phyloP scores from a whole-genome alignment of 2,113 vertebrate species.

The Oreotrochilus melanogaster region DNA sequence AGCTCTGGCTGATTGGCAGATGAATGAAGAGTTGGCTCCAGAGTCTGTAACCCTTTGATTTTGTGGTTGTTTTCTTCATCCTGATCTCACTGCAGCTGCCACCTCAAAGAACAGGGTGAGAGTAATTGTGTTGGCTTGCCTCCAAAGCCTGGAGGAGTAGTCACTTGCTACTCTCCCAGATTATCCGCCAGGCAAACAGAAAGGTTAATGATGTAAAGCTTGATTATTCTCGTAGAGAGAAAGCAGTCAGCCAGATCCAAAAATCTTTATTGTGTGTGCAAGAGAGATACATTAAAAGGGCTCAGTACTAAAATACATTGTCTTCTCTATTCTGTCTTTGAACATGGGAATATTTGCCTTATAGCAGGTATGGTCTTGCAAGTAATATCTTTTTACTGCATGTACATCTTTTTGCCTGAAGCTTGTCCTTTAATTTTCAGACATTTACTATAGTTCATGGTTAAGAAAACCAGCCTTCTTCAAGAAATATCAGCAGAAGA shows the following conservation, averaged over 20 bases:
- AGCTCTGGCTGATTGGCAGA: not conserved
- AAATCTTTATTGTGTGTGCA: slow-evolving; percentile 24
- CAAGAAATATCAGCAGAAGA: not conserved
- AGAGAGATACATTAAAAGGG: not conserved
- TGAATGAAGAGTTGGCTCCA: slow-evolving; percentile 26
- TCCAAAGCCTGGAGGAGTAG: slow-evolving; percentile 44
- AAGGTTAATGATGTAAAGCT: slow-evolving; percentile 68
- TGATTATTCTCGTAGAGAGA: slow-evolving; percentile 66
- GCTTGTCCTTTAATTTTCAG: slow-evolving; percentile 21
- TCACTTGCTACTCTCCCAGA: slow-evolving; percentile 45
- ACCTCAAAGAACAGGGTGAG: slow-evolving; percentile 39
- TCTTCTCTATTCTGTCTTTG: not conserved
- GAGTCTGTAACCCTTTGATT: slow-evolving; percentile 34
- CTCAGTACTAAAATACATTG: not conserved
- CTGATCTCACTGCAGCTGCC: slow-evolving; percentile 30
- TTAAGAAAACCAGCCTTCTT: not conserved
- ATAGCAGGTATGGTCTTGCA: not conserved
- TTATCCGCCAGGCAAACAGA: slow-evolving; percentile 62
- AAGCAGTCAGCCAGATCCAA: slow-evolving; percentile 56
- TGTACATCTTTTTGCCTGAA: not conserved
- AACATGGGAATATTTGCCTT: slow-evolving; percentile 25
- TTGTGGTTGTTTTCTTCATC: slow-evolving; percentile 28
- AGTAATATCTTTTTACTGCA: not conserved
- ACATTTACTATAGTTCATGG: not conserved
- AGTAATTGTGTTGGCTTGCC: slow-evolving; percentile 59